phyloP scores from a whole-genome alignment of 2,888 invertebrate species.

The Piscicola geometra region DNA sequence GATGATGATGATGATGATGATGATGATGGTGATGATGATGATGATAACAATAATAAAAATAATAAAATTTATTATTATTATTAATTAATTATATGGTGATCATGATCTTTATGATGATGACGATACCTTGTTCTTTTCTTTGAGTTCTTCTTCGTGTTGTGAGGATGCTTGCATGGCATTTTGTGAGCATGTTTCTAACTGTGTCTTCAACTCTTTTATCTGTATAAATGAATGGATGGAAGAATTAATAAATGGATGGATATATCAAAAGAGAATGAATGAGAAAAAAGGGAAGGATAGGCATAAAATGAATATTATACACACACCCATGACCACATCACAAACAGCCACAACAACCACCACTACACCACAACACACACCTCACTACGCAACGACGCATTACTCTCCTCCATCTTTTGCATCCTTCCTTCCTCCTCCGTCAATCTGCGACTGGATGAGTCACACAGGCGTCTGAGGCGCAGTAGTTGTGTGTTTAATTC shows the following conservation, averaged over 20 bases:
- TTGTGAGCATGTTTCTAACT: neutral
- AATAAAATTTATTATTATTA: no score
- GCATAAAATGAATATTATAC: no score
- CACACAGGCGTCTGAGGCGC: no score
- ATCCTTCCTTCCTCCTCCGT: neutral
- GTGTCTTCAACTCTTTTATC: neutral
- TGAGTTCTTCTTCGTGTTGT: neutral
- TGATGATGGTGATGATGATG: conserved; percentile 21
- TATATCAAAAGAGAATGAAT: neutral
- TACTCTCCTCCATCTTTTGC: neutral
- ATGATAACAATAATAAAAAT: neutral
- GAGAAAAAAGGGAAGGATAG: no score
- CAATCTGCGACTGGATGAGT: neutral
- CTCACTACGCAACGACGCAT: neutral
- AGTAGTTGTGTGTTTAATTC: neutral
- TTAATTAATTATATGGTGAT: no score
- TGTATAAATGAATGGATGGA: neutral
- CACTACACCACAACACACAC: no score
- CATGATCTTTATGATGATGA: no score
- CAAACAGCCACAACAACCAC: no score
- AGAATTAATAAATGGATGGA: neutral
- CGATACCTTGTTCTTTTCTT: conserved; percentile 1
- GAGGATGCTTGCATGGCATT: neutral
- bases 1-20: conserved; percentile 26
- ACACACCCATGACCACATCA: no score